A percentile compares a stretch with the other conserved stretches of the same genome.
Conservation (phyloP, 1,140 invertebrate genomes). For the Gryon sp. region DNA sequence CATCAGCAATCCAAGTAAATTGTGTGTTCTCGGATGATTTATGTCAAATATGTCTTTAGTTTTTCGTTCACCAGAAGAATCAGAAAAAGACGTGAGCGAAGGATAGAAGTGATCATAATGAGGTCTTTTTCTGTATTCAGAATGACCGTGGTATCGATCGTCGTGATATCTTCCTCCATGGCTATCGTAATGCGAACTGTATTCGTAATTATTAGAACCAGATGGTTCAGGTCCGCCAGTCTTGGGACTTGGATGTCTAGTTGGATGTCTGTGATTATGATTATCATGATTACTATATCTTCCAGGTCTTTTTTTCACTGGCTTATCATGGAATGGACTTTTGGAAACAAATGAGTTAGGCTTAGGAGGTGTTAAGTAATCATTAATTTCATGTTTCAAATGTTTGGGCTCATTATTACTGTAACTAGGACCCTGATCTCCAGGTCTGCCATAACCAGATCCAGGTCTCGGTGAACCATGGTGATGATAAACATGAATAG, state of each 20-base stretch:
- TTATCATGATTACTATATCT: constrained; percentile 46
- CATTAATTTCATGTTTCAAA: constrained; percentile 60
- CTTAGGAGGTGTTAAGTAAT: constrained; percentile 74
- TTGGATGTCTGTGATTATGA: constrained; percentile 34
- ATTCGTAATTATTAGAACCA: constrained; percentile 47
- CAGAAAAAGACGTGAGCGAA: constrained; percentile 55
- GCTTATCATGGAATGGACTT: constrained; percentile 71
- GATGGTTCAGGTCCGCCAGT: constrained; percentile 58
- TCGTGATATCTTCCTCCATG: constrained; percentile 27
- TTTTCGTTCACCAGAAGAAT: constrained; percentile 54
- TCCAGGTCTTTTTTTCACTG: constrained; percentile 68
- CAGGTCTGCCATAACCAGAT: constrained; percentile 33
- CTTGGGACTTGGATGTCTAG: constrained; percentile 38
- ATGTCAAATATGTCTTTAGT: constrained; percentile 60
- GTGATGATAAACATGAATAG: constrained; percentile 50
- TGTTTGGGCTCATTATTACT: constrained; percentile 46
- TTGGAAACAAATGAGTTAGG: constrained; percentile 68
- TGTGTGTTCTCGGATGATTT: constrained; percentile 74
- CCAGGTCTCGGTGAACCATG: constrained; percentile 36
- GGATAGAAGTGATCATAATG: constrained; percentile 61
- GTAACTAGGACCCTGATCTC: constrained; percentile 44
- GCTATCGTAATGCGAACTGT: constrained; percentile 42
- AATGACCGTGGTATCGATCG: constrained; percentile 24
- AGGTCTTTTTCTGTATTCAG: constrained; percentile 44
- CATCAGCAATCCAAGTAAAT: constrained; percentile 75